Conservation (phyloP, 2,113 vertebrate species). For the Macaca mulatta region DNA sequence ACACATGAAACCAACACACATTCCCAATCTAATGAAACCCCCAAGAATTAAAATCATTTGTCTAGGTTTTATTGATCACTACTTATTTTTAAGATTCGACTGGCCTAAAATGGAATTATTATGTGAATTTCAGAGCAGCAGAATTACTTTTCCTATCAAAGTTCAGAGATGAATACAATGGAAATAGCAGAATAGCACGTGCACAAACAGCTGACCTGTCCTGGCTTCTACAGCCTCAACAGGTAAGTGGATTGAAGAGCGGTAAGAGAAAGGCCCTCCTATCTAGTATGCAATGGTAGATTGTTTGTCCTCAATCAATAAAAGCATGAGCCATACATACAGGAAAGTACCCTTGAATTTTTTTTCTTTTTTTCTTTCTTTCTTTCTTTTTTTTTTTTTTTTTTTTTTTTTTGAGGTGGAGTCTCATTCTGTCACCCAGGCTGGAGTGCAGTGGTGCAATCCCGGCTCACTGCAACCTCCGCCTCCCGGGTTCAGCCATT, state of each 20-base stretch:
- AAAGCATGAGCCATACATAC: background rate
- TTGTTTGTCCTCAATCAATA: background rate
- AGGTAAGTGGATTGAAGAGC: background rate
- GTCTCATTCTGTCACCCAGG: too few species aligned
- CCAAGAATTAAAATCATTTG: background rate
- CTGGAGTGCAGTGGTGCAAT: too few species aligned
- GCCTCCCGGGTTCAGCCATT: too few species aligned
- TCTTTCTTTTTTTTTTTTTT: too few species aligned
- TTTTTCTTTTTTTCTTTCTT: too few species aligned
- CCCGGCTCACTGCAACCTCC: too few species aligned
- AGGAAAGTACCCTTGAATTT: background rate
- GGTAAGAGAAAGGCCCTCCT: background rate
- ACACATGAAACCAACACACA: background rate
- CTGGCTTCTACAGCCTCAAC: background rate
- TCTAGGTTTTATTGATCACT: conserved; percentile 5
- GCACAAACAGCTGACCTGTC: too few species aligned
- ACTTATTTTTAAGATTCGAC: background rate
- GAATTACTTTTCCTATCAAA: background rate
- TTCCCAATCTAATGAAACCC: background rate
- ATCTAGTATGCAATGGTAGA: background rate
- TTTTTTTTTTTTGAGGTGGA: too few species aligned
- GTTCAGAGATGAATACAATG: background rate
- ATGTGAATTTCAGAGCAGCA: background rate
- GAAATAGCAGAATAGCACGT: background rate
- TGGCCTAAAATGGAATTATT: background rate